Base-by-base conservation (phyloP, 2,113 vertebrate species). In the Halichoerus grypus region DNA sequence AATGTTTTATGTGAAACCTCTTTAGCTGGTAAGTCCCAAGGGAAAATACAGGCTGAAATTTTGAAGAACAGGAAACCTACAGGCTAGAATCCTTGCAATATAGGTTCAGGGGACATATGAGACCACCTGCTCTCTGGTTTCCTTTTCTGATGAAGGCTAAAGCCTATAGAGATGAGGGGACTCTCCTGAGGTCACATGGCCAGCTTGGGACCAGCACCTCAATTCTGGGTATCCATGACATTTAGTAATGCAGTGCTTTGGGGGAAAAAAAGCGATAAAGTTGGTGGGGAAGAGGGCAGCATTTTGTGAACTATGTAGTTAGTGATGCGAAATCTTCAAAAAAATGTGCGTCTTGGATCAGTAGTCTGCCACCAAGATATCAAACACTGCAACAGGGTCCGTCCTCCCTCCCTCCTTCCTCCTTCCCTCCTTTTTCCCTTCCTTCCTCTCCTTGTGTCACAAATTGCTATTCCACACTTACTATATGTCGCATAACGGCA, bases 1-100 rank as follows among this genome's bases (percentile, higher is more conserved):
- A 99, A 98, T 76, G 97, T 98, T 22, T 95, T 99, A 82, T 99
- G 98, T 86, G 99, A 99, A 95, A 98, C 98, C 19, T 99, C 99
- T 96, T 95, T 99, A 95, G 98, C 99, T 97, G 99, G 99, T 99
- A 98, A 99, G 99, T 97, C 42, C 74, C 61, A 93, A 74, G 28
- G 1, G 61, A 42, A 36, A 76, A 67, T 24, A 39, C 14, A 74
- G 80, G 67, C 21, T 82, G 76, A 57, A 76, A 84, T 49, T 79
- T 7, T 33, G 51, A 89, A 92, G 67, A 88, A 61, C 4, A 21
- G 15, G 13, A 19, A 55, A 77, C 31, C 3, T 19, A 72, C 55
- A 24, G 79, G 8, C 76, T n/a, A 55, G 42, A 81, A 57, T 57
- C 49, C 57, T 80, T 51, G 13, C 8, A 42, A 15, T 65, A 31